Base-by-base conservation (phyloP, 2,888 invertebrate species). In the Diabrotica balteata region DNA sequence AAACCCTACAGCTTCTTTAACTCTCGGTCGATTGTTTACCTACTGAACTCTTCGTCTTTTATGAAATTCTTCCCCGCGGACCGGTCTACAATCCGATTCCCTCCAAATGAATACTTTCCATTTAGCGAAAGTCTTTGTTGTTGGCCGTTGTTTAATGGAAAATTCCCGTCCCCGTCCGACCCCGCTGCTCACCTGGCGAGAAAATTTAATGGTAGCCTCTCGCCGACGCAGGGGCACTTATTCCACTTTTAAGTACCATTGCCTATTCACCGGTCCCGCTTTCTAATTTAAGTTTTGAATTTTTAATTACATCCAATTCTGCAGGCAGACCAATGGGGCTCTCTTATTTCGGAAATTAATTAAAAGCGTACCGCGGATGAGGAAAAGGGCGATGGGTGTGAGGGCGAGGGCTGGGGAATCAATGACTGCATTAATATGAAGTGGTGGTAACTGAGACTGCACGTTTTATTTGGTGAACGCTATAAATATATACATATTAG, bases 221-320 rank as follows among this genome's bases (percentile, higher is more conserved):
- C 44, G 50, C 43, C 55, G 50, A 9, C 45, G 55, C 43, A 49
- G 6, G 54, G 44, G 63, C 63, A 57, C 63, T 63, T 63, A 57
- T 57, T 50, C 50, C 57, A 57, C 63, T 63, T 57, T 63, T 50
- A 63, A 63, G 57, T 63, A 55, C 44, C 63, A 47, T 63, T 47
- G 8, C 55, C 57, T 45, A 57, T 63, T 57, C 63, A 22, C 17
- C 47, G n/a, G 10, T 32, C 32, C 52, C 55, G 63, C 49, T 57
- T 46, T 63, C 57, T 63, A 63, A 63, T 63, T 63, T 63, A 57
- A 63, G 63, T 63, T 63, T 63, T 63, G 57, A 63, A 57, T 63
- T 49, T 63, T 57, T 57, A 57, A 63, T 57, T 55, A 49, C 55
- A 17, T 55, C 61, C 61, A 50, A 44, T 49, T 63, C 44, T 17